Base-by-base conservation (phyloP, 1,140 invertebrate genomes). In the Rhopalosiphum maidis region DNA sequence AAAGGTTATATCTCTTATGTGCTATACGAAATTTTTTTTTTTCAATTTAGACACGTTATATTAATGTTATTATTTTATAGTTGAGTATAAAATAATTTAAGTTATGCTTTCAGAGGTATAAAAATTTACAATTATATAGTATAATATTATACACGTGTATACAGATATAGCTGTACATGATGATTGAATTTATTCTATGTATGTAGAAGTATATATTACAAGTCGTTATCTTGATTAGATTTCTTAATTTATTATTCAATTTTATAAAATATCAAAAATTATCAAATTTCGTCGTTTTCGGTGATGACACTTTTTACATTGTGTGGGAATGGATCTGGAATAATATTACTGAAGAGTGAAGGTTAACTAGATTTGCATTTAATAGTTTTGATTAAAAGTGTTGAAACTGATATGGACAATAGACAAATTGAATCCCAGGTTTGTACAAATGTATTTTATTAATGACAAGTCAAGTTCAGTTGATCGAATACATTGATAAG, bases 291-390 rank as follows among this genome's bases (percentile, higher is more conserved):
- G 30, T 77, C 1, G 60, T 77, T n/a, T 35, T n/a, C 5, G 4
- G 1, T 77, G 15, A 77, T 6, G 30, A 18, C 15, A 77, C 30
- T 77, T 77, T 77, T 35, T 68, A 68, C 60, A 77, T n/a, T n/a
- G 30, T 77, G n/a, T 77, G 18, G n/a, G 21, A 22, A 30, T 60
- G 18, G 15, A 5, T n/a, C 1, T 77, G 30, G 30, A 77, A n/a
- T n/a, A 77, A n/a, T 77, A 77, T 77, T 77, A 60, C 23, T 54
- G 22, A 54, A 54, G 51, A n/a, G 60, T 86, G 37, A 86, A 86
- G 83, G 83, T 43, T 86, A 43, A 86, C 83, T 86, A 86, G 37
- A 86, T 86, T 86, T 86, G 37, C 83, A 86, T 43, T 43, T 41
- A 43, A 86, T 41, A 41, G 35, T 22, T 9, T 22, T 83, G 35